phyloP scores from a whole-genome alignment of 2,113 vertebrate genomes.

The Ursus arctos region DNA sequence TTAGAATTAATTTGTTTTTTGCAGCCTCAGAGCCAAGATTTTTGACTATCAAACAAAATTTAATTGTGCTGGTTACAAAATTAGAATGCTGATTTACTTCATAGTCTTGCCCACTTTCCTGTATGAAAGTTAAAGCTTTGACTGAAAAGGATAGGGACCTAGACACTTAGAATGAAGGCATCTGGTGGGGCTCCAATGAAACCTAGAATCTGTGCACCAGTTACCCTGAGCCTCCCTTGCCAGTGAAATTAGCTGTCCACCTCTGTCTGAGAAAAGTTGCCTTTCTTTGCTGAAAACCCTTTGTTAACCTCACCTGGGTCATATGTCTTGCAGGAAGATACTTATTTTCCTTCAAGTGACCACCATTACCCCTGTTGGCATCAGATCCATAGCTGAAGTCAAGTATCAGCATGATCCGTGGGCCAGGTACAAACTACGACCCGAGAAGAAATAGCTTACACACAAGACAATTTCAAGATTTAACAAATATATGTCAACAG shows the following conservation, averaged over 20 bases:
- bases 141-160: neutral
- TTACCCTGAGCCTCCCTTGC: neutral
- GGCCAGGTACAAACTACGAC: neutral
- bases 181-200: neutral
- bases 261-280: neutral
- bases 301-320: neutral
- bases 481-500: neutral
- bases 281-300: neutral
- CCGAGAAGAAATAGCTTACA: neutral
- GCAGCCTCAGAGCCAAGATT: neutral
- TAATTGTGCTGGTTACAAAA: neutral
- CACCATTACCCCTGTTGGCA: neutral
- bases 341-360: neutral
- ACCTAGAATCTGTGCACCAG: fast-evolving
- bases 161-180: neutral
- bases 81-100: neutral
- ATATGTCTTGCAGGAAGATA: neutral
- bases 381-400: neutral
- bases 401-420: no score
- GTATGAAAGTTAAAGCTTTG: neutral
- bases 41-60: neutral
- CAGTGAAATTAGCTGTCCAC: neutral
- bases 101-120: neutral
- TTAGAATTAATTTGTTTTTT: neutral
- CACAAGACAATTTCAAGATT: neutral